Conservation (phyloP, 2,113 vertebrate genomes). For the Sander lucioperca region DNA sequence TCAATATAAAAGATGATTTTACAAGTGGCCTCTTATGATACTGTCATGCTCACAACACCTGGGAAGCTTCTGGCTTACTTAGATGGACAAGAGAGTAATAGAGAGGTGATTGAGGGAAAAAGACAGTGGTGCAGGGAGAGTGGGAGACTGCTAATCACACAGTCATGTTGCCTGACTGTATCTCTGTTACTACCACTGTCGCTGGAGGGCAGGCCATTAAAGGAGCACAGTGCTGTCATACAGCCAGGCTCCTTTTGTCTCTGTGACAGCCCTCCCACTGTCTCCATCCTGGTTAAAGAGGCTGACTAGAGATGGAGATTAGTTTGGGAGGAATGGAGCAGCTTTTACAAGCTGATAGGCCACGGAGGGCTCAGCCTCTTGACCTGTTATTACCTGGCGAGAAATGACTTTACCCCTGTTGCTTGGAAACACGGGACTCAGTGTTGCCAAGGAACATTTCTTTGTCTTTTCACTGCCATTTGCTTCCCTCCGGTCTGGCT, state of each 20-base stretch:
- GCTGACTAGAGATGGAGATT: constrained; percentile 58
- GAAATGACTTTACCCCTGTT: constrained; percentile 66
- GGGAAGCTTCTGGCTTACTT: not conserved
- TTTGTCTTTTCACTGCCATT: constrained; percentile 55
- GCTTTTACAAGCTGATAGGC: constrained; percentile 58
- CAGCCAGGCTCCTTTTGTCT: constrained; percentile 32
- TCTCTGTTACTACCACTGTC: constrained; percentile 24
- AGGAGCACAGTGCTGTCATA: constrained; percentile 31
- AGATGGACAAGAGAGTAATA: constrained; percentile 13
- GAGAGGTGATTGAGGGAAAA: constrained; percentile 11
- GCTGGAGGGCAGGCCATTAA: constrained; percentile 43
- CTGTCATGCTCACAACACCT: not conserved
- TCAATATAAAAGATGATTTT: constrained; percentile 5
- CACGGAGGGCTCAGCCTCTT: constrained; percentile 56
- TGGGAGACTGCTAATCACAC: constrained; percentile 34
- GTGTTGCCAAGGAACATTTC: constrained; percentile 66
- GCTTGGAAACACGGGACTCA: constrained; percentile 66
- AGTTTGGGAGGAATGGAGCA: constrained; percentile 51
- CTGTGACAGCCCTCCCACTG: constrained; percentile 49
- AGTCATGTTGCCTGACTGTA: constrained; percentile 27
- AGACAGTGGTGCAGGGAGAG: constrained; percentile 18
- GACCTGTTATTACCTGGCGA: constrained; percentile 72
- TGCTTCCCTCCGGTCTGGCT: constrained; percentile 33
- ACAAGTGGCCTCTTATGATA: not conserved
- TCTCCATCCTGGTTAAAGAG: constrained; percentile 58